Percentiles rank a stretch among this genome's conserved stretches.
Evolutionary conservation across 2,113 vertebrate genomes (phyloP).

Genomic region (Eupsittula cactorum): DNA sequence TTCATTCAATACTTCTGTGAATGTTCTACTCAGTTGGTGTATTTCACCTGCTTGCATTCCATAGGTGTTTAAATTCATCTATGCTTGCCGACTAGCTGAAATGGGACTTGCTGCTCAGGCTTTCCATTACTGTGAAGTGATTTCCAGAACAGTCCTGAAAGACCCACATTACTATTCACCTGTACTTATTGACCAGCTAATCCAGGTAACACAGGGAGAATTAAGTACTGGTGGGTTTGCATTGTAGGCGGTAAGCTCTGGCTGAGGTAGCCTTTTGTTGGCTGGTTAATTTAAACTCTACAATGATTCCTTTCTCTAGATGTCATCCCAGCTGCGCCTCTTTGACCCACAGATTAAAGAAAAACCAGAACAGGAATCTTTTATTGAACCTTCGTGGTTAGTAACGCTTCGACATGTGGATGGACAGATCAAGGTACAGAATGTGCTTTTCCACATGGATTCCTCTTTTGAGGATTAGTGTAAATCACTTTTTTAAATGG

Average conservation of each 20-base stretch:
- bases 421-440: slow-evolving; percentile 85
- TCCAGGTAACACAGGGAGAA: slow-evolving; percentile 77
- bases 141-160: slow-evolving; percentile 84
- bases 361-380: slow-evolving; percentile 92
- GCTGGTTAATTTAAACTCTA: background rate
- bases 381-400: slow-evolving; percentile 88
- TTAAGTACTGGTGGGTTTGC: background rate
- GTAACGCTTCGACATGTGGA: slow-evolving; percentile 81
- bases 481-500: background rate
- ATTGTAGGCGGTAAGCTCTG: background rate
- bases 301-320: slow-evolving; percentile 62
- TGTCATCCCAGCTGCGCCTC: slow-evolving; percentile 88
- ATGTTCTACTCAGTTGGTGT: background rate
- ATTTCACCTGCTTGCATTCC: background rate
- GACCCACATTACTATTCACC: slow-evolving; percentile 83
- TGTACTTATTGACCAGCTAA: slow-evolving; percentile 87
- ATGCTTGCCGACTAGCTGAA: slow-evolving; percentile 93
- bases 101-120: slow-evolving; percentile 91
- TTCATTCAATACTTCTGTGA: background rate
- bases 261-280: background rate
- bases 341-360: slow-evolving; percentile 96
- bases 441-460: background rate
- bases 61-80: slow-evolving; percentile 97
- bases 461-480: background rate
- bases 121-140: slow-evolving; percentile 97